Evolutionary conservation across 2,797 vertebrate species (phyloP), one percentile per base, ranked within the genome.

Genomic region (Gastrophryne carolinensis): DNA sequence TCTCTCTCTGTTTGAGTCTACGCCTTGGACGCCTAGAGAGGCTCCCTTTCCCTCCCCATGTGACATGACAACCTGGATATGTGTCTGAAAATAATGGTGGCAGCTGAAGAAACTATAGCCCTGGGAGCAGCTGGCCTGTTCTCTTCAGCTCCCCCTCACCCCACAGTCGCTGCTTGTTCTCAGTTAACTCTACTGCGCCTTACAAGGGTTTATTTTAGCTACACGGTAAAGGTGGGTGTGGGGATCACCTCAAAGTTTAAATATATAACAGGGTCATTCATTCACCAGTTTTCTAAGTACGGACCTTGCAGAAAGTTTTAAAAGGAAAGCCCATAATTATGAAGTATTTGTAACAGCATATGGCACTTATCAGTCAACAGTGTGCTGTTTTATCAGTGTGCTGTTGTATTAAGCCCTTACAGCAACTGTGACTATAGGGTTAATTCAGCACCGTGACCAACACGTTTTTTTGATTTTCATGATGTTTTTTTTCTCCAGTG

Each of bases 31-130:
- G 1, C 13, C 63, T 77, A 50, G 37, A 70, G 60, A 57, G 47
- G 19, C 32, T 65, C 53, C 50, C 41, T 39, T 30, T 49, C 24
- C 74, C 64, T 72, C 52, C 52, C 24, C 60, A 37, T 77, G 75
- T 72, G 75, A 78, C 52, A 58, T 78, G 75, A 78, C 75, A 78
- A 78, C 67, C 49, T 72, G 75, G 68, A 58, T 30, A 24, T 72
- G 75, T 47, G 29, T 65, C 67, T 72, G 75, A 78, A 78, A 78
- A 72, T 78, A 78, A 78, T 78, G 75, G 67, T 61, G 72, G 75
- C 75, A 78, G 75, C 75, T 78, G 75, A 72, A n/a, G 75, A 78
- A 78, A 78, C 63, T 44, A 72, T 78, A 78, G 35, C 75, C 67
- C 68, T 64, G 49, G 9, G 26, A 66, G 68, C 75, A 78, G 75